Percentiles rank a stretch among this genome's conserved stretches.
Conservation (phyloP, 2,113 vertebrate genomes). For the Otis tarda region DNA sequence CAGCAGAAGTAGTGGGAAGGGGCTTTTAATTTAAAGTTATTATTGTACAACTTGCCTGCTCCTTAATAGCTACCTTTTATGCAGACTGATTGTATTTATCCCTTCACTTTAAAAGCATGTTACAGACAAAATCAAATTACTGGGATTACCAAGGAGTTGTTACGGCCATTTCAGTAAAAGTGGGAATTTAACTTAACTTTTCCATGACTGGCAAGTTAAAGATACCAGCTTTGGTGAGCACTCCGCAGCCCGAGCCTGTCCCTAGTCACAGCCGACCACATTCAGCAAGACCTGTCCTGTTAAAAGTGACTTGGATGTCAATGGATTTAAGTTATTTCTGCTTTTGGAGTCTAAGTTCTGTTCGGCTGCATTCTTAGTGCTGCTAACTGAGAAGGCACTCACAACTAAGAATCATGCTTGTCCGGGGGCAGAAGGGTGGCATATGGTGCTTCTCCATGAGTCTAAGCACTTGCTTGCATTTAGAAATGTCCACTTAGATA, state of each 20-base stretch:
- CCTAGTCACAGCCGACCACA: background rate
- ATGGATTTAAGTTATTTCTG: background rate
- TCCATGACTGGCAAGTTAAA: background rate
- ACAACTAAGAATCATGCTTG: background rate
- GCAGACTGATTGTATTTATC: constrained; percentile 59
- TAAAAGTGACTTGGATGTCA: background rate
- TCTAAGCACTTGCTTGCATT: background rate
- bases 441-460: background rate
- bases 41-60: constrained; percentile 13
- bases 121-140: constrained; percentile 65
- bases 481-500: background rate
- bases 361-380: background rate
- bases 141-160: constrained; percentile 11
- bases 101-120: constrained; percentile 72
- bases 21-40: constrained; percentile 72
- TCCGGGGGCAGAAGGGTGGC: background rate
- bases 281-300: background rate
- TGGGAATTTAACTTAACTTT: constrained; percentile 20
- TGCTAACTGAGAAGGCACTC: background rate
- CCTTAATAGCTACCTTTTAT: constrained; percentile 61
- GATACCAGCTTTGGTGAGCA: background rate
- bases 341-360: background rate
- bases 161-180: constrained; percentile 11
- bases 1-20: background rate
- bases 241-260: background rate